Evolutionary conservation across 2,888 invertebrate species (phyloP).

Genomic region (Drosophila ezoana): DNA sequence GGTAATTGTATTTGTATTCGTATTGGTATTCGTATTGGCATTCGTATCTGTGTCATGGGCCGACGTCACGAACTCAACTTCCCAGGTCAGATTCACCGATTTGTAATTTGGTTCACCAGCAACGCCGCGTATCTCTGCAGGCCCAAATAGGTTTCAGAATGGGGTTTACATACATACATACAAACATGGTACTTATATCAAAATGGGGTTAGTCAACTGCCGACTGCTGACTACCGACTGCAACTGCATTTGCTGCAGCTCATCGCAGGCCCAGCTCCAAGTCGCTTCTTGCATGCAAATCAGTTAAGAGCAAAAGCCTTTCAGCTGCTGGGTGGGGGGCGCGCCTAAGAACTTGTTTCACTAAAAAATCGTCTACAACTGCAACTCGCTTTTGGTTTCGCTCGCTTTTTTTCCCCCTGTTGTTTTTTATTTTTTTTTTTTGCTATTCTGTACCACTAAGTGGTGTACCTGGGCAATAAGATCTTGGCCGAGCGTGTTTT

Average conservation of each 20-base stretch:
- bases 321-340: constrained; percentile 7
- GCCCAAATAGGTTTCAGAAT: constrained; percentile 41
- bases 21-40: constrained; percentile 31
- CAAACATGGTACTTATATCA: constrained; percentile 19
- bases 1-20: constrained; percentile 14
- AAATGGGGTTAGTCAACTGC: constrained; percentile 61
- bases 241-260: constrained; percentile 49
- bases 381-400: constrained; percentile 58
- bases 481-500: constrained; percentile 19
- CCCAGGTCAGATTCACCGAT: constrained; percentile 85
- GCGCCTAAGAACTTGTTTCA: constrained; percentile 65
- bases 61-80: constrained; percentile 83
- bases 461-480: constrained; percentile 42
- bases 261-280: constrained; percentile 46
- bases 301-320: constrained; percentile 53
- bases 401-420: constrained; percentile 46
- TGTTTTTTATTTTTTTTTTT: constrained; percentile 5
- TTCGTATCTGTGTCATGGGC: constrained; percentile 62
- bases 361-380: constrained; percentile 27
- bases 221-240: constrained; percentile 24
- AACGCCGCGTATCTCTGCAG: constrained; percentile 84
- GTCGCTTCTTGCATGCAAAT: constrained; percentile 72
- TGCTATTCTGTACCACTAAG: constrained; percentile 43
- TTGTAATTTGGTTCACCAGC: constrained; percentile 85
- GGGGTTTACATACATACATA: constrained; percentile 51